Base-by-base conservation (phyloP, 2,888 invertebrate genomes). In the Tethea ocularis region DNA sequence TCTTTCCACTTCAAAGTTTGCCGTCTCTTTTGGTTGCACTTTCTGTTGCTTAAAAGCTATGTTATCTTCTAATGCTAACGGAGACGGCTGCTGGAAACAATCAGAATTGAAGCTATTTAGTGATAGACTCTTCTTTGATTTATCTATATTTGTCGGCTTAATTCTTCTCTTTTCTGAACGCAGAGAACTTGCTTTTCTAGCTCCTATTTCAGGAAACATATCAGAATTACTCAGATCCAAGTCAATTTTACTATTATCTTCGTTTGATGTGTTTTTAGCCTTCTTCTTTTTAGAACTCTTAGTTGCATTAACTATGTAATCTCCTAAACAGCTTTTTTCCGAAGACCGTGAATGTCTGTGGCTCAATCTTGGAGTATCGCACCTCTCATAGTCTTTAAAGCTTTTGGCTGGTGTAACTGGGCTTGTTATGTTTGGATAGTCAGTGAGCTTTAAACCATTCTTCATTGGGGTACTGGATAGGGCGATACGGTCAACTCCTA, bases 131-230 rank as follows among this genome's bases (percentile, higher is more conserved):
- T 89, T 88, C 59, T 87, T 81, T 1, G 81, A 77, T 3, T 80
- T 84, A 56, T 90, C 87, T 36, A 91, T 87, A 29, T 87, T 88
- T 0, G 94, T 94, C 0, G 94, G 95, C 64, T 94, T 95, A 1
- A 94, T 94, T 62, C 94, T 78, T 0, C 85, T 68, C 62, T 83
- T 83, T 24, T 89, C 91, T 0, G 87, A 86, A 11, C 81, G 71
- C 17, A 91, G 67, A 0, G 89, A 91, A 36, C 77, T 90, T 0
- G 89, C 77, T 64, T 89, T 89, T 51, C 91, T 80, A 0, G 87
- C 82, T 17, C 91, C 89, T 1, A 93, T 91, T 59, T 91, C 91
- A 0, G 93, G 93, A 64, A 93, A 93, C 63, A 87, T 82, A 10
- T 91, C 90, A 0, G 88, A 86, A 59, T 86, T 91, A 17, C 86